These are phyloP conservation scores for Drosophila kanapiae DNA, from an alignment of 1,140 invertebrate species.

Conservation along the genomic window DNA sequence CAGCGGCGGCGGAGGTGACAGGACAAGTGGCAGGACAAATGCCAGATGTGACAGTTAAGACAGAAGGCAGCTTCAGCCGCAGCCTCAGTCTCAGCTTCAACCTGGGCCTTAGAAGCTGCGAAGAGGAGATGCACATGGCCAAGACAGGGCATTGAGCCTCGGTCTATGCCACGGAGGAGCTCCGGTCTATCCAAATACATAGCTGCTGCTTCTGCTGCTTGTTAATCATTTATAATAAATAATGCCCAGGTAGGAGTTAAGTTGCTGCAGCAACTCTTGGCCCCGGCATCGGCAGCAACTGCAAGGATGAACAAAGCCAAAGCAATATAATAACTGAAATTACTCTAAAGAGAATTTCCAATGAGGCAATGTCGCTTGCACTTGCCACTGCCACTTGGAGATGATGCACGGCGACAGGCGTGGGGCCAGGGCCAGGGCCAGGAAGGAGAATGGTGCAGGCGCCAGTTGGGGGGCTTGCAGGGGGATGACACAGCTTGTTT, in stretches of 20 bases:
- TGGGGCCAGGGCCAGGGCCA: no score
- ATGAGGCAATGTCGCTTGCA: slow-evolving; percentile 66
- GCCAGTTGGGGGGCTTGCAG: neutral
- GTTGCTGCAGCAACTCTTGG: slow-evolving; percentile 49
- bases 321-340: slow-evolving; percentile 83
- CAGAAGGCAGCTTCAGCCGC: neutral
- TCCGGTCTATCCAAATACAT: slow-evolving; percentile 37
- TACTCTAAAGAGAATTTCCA: slow-evolving; percentile 79
- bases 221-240: slow-evolving; percentile 83
- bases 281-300: slow-evolving; percentile 20
- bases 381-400: slow-evolving; percentile 32
- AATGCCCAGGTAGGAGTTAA: slow-evolving; percentile 72
- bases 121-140: slow-evolving; percentile 7
- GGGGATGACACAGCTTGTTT: slow-evolving; percentile 55
- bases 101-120: slow-evolving; percentile 4
- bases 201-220: slow-evolving; percentile 42
- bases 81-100: neutral
- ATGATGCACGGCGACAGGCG: slow-evolving; percentile 14
- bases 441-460: neutral
- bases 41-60: slow-evolving; percentile 40
- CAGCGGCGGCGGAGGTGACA: slow-evolving; percentile 6
- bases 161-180: neutral
- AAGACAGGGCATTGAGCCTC: slow-evolving; percentile 3
- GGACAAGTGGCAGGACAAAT: slow-evolving; percentile 41
- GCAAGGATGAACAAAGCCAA: slow-evolving; percentile 69